Base-by-base conservation (phyloP, 2,888 invertebrate genomes). In the Harmothoe impar region DNA sequence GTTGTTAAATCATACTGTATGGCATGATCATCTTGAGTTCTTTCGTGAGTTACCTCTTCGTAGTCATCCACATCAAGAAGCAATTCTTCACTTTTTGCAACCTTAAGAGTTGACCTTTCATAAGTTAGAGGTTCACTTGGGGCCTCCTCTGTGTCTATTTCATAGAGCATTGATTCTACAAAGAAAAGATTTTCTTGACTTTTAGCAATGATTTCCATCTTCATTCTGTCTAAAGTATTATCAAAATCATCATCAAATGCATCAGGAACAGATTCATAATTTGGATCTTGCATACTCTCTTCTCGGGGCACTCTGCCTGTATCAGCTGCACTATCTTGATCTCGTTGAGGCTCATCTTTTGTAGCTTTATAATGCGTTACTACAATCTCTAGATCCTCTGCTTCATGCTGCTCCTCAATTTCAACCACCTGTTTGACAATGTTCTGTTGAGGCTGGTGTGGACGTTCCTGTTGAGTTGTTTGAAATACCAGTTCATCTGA, bases 171-270 rank as follows among this genome's bases (percentile, higher is more conserved):
- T 10, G 51, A 25, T 20, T 84, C 84, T 25, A 86, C 86, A 86
- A 86, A 86, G 33, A 54, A 33, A 29, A 86, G 52, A 86, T 86
- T 52, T 52, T 86, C 86, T 29, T 86, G 86, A 31, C 86, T 86
- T 29, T 86, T 86, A 5, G 86, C 29, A 5, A 54, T n/a, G 1
- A 51, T 54, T 35, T 81, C 81, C 81, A 35, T 81, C 20, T 81
- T 81, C 81, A 81, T 25, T 20, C 43, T 81, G 20, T 81, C 81
- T 33, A 81, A 35, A 5, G 33, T 43, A 20, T 43, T 1, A 35
- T 81, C 35, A 43, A 33, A 23, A 43, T 7, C 81, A 43, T 33
- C 33, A 20, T 81, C 35, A 29, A n/a, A 62, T 1, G 3, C 77
- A 3, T 77, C 31, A 20, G 77, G 77, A 77, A 77, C 25, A 5